Conservation (phyloP, 2,797 vertebrate genomes). For the Gambelia wislizenii region DNA sequence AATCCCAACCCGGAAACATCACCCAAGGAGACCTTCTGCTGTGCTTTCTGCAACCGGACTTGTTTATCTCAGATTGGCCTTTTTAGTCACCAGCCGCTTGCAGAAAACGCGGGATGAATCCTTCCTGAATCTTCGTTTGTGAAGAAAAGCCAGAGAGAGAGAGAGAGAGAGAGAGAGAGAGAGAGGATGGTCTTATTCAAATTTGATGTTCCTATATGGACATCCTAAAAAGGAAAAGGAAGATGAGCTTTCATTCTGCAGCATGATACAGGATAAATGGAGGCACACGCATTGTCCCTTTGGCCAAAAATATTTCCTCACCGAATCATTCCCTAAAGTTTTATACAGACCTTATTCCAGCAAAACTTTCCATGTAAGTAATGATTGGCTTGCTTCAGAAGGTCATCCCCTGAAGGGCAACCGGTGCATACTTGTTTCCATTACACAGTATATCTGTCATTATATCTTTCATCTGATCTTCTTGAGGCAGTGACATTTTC, state of each 20-base stretch:
- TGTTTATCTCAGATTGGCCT: too few relatives aligned
- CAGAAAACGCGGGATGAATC: too few relatives aligned
- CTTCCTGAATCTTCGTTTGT: too few relatives aligned
- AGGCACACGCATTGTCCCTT: not conserved
- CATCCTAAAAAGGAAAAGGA: too few relatives aligned
- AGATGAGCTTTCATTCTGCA: not conserved
- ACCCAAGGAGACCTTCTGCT: too few relatives aligned
- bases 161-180: too few relatives aligned
- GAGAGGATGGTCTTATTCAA: too few relatives aligned
- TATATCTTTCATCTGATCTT: not conserved
- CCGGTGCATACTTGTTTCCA: not conserved
- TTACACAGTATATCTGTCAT: not conserved
- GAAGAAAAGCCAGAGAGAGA: too few relatives aligned
- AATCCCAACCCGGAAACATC: too few relatives aligned
- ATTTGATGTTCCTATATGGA: not conserved
- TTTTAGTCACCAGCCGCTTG: too few relatives aligned
- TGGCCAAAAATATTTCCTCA: not conserved
- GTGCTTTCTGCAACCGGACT: too few relatives aligned
- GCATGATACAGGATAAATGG: not conserved
- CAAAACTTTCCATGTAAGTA: not conserved
- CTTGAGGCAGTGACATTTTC: conserved; percentile 10
- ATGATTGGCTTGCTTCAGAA: not conserved
- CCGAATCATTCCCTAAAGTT: not conserved
- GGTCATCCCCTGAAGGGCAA: not conserved
- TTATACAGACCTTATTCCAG: not conserved